phyloP scores from a whole-genome alignment of 2,888 invertebrate species.

The Hypena proboscidalis region DNA sequence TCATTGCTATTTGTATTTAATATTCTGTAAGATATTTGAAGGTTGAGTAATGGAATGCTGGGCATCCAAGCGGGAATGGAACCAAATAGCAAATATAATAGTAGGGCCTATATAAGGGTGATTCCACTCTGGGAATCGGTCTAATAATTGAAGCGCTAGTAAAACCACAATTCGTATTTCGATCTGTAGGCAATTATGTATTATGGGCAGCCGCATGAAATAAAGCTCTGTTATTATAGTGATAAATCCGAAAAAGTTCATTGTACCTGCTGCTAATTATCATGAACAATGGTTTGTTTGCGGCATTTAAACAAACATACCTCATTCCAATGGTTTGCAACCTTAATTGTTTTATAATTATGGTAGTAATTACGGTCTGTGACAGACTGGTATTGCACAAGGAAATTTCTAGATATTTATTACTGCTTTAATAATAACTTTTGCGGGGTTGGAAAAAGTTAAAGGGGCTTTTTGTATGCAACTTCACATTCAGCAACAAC shows the following conservation, averaged over 20 bases:
- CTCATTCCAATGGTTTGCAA: background rate
- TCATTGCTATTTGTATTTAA: no score
- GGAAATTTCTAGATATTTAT: background rate
- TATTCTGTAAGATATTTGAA: background rate
- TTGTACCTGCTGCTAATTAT: background rate
- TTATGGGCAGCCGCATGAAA: slow-evolving; percentile 5
- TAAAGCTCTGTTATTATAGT: background rate
- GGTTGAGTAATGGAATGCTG: background rate
- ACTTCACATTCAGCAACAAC: background rate
- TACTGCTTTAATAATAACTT: background rate
- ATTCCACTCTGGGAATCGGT: slow-evolving; percentile 1
- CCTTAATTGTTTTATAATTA: slow-evolving; percentile 1
- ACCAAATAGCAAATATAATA: slow-evolving; percentile 1
- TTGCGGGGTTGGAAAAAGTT: background rate
- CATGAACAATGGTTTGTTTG: background rate
- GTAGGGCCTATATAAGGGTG: background rate
- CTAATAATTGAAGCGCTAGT: slow-evolving; percentile 3
- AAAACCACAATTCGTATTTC: slow-evolving; percentile 7
- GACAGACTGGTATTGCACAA: background rate
- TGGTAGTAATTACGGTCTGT: no score
- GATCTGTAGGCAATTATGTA: slow-evolving; percentile 8
- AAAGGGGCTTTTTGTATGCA: background rate
- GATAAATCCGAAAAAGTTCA: background rate
- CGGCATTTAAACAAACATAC: background rate
- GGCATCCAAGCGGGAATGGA: background rate